Evolutionary conservation across 2,797 vertebrate genomes (phyloP), one percentile per base, ranked within the genome.

Genomic region (Circus cinereus): DNA sequence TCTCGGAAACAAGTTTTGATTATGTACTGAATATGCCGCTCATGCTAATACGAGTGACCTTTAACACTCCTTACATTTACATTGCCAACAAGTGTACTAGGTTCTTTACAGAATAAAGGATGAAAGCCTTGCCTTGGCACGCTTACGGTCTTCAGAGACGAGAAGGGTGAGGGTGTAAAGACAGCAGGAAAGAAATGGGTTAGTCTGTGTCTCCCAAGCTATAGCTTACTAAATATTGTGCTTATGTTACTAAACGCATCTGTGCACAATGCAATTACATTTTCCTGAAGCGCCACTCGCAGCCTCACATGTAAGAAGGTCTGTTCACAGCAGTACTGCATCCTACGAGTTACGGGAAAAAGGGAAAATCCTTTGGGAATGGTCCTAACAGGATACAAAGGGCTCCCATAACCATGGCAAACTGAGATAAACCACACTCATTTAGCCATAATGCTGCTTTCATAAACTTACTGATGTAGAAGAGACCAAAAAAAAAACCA

Each of bases 131-230:
- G 63, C 60, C 20, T 72, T 94, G 57, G 73, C 59, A 89, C 54
- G 56, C 20, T 88, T 47, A 65, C 0, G 0, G 47, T 50, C 47
- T 54, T 86, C 59, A 75, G 30, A 82, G 56, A 78, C 0, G 0
- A 83, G 32, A 78, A 50, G 26, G 76, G 47, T 9, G 48, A 81
- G 24, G 34, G 14, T 19, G 14, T 34, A 54, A 83, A n/a, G 40
- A 34, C 19, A 83, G n/a, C 14, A 64, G 64, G 38, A 74, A 87
- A 77, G 34, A 64, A 63, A 43, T 0, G 2, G 36, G 8, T 83
- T 54, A 75, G 15, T 23, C 42, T 54, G 10, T 23, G 12, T 56
- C 22, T 82, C 50, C 22, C 36, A 34, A 50, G 13, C 32, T 42
- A 27, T 3, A 63, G 51, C 19, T 48, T 50, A 77, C 38, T 29